Conservation (phyloP, 2,797 vertebrate species). For the Coendou prehensilis region DNA sequence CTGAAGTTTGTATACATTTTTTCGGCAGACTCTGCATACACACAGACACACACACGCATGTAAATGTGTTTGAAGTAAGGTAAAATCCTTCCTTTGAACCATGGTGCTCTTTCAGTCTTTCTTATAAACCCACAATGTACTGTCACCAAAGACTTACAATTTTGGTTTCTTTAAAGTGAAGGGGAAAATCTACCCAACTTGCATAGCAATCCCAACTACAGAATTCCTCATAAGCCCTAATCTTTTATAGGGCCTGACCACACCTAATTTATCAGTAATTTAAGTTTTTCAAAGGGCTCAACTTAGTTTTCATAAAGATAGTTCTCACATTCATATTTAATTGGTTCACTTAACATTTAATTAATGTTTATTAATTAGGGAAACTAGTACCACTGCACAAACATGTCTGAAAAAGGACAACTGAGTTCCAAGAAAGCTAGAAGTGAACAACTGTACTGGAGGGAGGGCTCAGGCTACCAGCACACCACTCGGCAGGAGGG, state of each 20-base stretch:
- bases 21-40: not conserved
- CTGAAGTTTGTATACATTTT: not conserved
- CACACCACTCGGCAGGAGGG: not conserved
- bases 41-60: not conserved
- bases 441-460: not conserved
- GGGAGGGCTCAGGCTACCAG: not conserved
- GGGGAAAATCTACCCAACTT: not conserved
- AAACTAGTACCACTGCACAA: constrained; percentile 2
- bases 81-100: not conserved
- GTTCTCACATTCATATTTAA: constrained; percentile 25
- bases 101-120: not conserved
- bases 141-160: not conserved
- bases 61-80: not conserved
- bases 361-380: constrained; percentile 26
- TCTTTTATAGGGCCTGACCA: not conserved
- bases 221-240: not conserved
- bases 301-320: constrained; percentile 30
- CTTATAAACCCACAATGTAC: not conserved
- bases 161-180: not conserved
- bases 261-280: not conserved
- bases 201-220: not conserved
- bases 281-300: not conserved
- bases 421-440: not conserved
- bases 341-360: constrained; percentile 8
- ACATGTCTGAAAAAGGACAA: constrained; percentile 15